These are phyloP conservation scores for Drosophila sp. DNA, from an alignment of 1,140 invertebrate species.

Conservation along the genomic window DNA sequence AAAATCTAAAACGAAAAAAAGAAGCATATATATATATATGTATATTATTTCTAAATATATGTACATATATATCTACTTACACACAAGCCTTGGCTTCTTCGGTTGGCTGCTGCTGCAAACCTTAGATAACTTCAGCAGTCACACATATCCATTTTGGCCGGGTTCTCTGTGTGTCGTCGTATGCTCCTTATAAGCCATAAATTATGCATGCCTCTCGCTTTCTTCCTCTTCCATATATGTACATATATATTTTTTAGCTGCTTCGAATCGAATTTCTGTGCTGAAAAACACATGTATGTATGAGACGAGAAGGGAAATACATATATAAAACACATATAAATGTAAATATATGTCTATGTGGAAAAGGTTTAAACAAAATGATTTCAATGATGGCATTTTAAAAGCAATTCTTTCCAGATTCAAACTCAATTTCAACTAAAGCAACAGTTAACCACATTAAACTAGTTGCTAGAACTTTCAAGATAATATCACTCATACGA, in stretches of 20 bases:
- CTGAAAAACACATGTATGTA: background rate
- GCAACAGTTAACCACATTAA: background rate
- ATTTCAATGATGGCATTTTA: background rate
- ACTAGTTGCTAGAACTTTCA: conserved; percentile 14
- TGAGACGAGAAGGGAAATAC: background rate
- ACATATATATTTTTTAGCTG: background rate
- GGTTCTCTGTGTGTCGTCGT: conserved; percentile 21
- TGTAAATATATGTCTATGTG: background rate
- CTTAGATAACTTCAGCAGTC: conserved; percentile 74
- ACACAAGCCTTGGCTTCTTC: conserved; percentile 28
- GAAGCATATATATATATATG: conserved; percentile 11
- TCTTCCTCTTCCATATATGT: background rate
- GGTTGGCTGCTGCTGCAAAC: conserved; percentile 61
- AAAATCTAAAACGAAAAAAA: conserved; percentile 43
- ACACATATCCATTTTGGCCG: conserved; percentile 51
- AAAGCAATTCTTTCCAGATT: background rate
- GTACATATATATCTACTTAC: conserved; percentile 18
- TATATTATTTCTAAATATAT: conserved; percentile 11
- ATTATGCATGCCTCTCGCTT: conserved; percentile 74
- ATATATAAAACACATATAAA: conserved; percentile 4
- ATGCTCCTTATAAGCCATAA: conserved; percentile 60
- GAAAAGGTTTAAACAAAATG: background rate
- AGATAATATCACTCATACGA: conserved; percentile 7
- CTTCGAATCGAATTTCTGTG: conserved; percentile 1
- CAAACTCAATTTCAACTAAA: background rate